Evolutionary conservation across 2,888 invertebrate species (phyloP), one percentile per base, ranked within the genome.

Genomic region (Athalia rosae): DNA sequence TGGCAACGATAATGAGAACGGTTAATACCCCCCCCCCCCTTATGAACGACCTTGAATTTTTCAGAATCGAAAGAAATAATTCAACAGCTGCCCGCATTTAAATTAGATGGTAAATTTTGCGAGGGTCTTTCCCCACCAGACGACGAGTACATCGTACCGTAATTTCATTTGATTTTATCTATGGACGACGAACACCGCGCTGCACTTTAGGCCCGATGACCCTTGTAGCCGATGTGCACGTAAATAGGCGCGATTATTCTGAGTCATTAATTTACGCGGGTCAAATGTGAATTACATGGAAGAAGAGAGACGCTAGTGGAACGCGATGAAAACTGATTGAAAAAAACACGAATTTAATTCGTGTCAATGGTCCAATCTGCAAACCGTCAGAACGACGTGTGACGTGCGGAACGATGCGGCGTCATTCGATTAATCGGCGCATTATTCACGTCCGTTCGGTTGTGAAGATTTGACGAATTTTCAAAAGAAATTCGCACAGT

Each of bases 281-380:
- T 53, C 11, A 41, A 28, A 28, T 28, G 28, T 28, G 28, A 28
- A 28, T 28, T 28, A 28, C 28, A 28, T 28, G 28, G 28, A 28
- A 28, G 28, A 28, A 28, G 28, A 28, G 28, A 28, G 28, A 28
- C 41, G 53, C 67, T 11, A 41, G 41, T 41, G 11, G 41, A 53
- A 50, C 50, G 6, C 28, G 28, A 28, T 28, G 28, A 28, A 2
- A 53, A 67, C 28, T 67, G 53, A 67, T 67, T 67, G 67, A 66
- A 53, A 67, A 67, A 53, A 41, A 53, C 53, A 41, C 15, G 9
- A 67, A 48, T 67, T 67, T 41, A 53, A 67, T 67, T 53, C 67
- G 41, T 41, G 66, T 15, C 28, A 28, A 28, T 50, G 67, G 67
- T 67, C 53, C 28, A 15, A 43, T 47, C 15, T 47, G 28, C 28